These are phyloP conservation scores for Druceiella hillmani DNA, from an alignment of 2,888 invertebrate genomes.

Conservation along the genomic window DNA sequence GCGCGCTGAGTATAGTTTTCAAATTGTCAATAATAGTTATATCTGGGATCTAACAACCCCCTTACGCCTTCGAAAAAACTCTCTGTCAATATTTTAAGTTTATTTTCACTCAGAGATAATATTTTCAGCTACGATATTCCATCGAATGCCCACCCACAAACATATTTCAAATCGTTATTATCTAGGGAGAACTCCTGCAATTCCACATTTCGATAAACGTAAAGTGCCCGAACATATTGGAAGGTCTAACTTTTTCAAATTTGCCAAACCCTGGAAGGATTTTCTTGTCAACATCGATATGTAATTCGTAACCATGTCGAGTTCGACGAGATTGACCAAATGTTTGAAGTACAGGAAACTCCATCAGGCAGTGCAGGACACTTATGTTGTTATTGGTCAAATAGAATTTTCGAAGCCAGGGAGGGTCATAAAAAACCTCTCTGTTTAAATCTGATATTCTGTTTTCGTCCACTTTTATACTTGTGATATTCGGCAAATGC, in stretches of 20 bases:
- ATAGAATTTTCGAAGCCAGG: slow-evolving; percentile 65
- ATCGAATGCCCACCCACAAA: slow-evolving; percentile 71
- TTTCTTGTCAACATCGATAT: slow-evolving; percentile 71
- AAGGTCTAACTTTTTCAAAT: slow-evolving; percentile 66
- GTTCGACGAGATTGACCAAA: slow-evolving; percentile 65
- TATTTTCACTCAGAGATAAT: slow-evolving; percentile 68
- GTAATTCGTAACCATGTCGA: slow-evolving; percentile 73
- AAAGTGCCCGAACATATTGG: slow-evolving; percentile 72
- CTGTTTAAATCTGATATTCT: slow-evolving; percentile 67
- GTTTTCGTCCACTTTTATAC: slow-evolving; percentile 70
- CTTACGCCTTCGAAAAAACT: slow-evolving; percentile 67
- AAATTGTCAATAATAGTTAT: slow-evolving; percentile 74
- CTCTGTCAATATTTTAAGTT: slow-evolving; percentile 63
- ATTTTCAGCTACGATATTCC: slow-evolving; percentile 66
- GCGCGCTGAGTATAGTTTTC: slow-evolving; percentile 63
- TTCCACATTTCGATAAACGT: slow-evolving; percentile 75
- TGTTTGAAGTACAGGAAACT: slow-evolving; percentile 74
- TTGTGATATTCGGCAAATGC: slow-evolving; percentile 63
- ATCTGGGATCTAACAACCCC: slow-evolving; percentile 68
- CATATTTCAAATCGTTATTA: slow-evolving; percentile 62
- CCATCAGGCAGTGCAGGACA: slow-evolving; percentile 79
- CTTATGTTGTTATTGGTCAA: slow-evolving; percentile 83
- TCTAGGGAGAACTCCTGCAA: slow-evolving; percentile 64
- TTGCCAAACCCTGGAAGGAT: slow-evolving; percentile 68
- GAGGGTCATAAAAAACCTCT: slow-evolving; percentile 69